These are phyloP conservation scores for Bothrops jararaca DNA, from an alignment of 2,113 vertebrate species.

Conservation along the genomic window DNA sequence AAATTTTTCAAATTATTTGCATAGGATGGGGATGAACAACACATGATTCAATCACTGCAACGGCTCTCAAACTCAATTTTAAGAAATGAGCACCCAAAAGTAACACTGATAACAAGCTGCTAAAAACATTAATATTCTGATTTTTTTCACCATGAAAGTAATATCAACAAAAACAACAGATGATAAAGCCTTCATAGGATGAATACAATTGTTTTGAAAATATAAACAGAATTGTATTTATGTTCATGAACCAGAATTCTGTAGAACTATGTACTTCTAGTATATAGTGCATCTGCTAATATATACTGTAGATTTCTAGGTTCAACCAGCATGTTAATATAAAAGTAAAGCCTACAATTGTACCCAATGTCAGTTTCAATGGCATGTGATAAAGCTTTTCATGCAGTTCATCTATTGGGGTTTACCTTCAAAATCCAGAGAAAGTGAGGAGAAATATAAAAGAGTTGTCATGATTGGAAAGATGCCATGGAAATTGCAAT, in stretches of 20 bases:
- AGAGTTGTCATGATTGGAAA: neutral
- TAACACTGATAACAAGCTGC: neutral
- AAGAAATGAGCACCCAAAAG: neutral
- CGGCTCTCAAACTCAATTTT: neutral
- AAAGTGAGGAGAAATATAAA: neutral
- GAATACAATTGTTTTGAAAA: neutral
- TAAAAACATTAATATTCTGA: neutral
- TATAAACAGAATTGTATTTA: neutral
- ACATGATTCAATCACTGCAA: neutral
- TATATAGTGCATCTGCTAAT: neutral
- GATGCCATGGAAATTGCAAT: neutral
- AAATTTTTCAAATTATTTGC: neutral
- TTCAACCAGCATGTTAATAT: neutral
- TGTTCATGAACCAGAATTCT: neutral
- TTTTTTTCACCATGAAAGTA: neutral
- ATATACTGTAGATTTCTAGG: neutral
- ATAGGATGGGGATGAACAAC: neutral
- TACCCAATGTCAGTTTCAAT: neutral
- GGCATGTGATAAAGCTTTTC: neutral
- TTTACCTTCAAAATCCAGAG: neutral
- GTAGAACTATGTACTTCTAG: neutral
- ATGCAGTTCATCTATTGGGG: neutral
- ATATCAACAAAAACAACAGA: neutral
- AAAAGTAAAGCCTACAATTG: neutral
- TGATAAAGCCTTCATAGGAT: neutral